A percentile compares a stretch with the other conserved stretches of the same genome.
Evolutionary conservation across 2,888 invertebrate genomes (phyloP).

Genomic region (Aphidius colemani): DNA sequence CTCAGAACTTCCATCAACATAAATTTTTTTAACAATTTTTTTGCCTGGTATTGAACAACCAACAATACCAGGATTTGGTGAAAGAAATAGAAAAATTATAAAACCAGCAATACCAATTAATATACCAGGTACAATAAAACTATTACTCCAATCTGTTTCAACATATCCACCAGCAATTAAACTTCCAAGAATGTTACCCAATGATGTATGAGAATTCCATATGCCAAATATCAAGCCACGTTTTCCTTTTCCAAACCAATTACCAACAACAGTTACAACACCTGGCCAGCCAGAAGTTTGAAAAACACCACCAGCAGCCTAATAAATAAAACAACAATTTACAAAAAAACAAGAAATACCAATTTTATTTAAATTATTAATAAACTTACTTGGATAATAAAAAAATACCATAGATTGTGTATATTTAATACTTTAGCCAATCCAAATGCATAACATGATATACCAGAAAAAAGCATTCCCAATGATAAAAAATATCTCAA

Average conservation of each 20-base stretch:
- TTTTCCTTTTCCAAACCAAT: constrained; percentile 95
- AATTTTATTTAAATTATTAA: constrained; percentile 29
- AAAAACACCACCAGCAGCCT: constrained; percentile 81
- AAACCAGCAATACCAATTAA: constrained; percentile 76
- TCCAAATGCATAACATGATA: constrained; percentile 88
- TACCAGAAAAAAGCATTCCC: constrained; percentile 88
- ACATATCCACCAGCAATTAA: constrained; percentile 88
- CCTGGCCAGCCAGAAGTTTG: constrained; percentile 98
- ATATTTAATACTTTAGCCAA: constrained; percentile 80
- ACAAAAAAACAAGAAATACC: constrained; percentile 13
- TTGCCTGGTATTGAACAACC: constrained; percentile 64
- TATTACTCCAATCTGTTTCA: constrained; percentile 85
- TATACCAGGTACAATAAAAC: constrained; percentile 88
- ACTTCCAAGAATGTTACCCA: constrained; percentile 92
- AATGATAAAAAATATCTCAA: constrained; percentile 86
- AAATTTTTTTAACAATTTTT: constrained; percentile 46
- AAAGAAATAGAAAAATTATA: constrained; percentile 80
- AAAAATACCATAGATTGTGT: constrained; percentile 81
- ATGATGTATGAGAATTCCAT: constrained; percentile 96
- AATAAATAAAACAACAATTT: constrained; percentile 34
- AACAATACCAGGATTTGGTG: constrained; percentile 80
- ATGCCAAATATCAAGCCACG: constrained; percentile 91
- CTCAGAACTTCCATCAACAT: constrained; percentile 43
- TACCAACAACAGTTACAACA: constrained; percentile 89
- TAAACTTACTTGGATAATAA: constrained; percentile 76